phyloP scores from a whole-genome alignment of 2,888 invertebrate genomes.

The Adelphocoris suturalis region DNA sequence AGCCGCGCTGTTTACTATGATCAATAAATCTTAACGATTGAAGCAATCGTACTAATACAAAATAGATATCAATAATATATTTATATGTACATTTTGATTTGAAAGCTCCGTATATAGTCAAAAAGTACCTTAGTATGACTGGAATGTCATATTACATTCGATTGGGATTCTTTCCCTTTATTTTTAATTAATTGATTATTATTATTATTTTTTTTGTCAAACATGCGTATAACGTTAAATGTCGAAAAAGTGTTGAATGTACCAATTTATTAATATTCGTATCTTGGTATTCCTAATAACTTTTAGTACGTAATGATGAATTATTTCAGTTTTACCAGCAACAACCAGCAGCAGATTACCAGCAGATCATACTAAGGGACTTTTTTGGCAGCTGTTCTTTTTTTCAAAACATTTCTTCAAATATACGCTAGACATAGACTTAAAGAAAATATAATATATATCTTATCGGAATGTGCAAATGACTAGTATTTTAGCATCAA shows the following conservation, averaged over 20 bases:
- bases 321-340: no score
- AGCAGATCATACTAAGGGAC: background rate
- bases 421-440: background rate
- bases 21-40: background rate
- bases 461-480: background rate
- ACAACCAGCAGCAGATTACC: no score
- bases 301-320: no score
- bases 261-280: background rate
- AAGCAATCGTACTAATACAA: background rate
- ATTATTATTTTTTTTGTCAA: no score
- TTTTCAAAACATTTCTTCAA: background rate
- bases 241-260: background rate
- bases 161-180: no score
- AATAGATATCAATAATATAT: background rate
- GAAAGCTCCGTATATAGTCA: constrained; percentile 21
- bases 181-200: no score
- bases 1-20: background rate
- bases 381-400: background rate
- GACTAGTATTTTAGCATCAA: background rate
- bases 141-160: no score
- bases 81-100: constrained; percentile 56
- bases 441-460: background rate
- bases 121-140: background rate
- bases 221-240: background rate
- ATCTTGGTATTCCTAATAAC: background rate